Percentiles rank a stretch among this genome's conserved stretches.
phyloP scores from a whole-genome alignment of 2,797 vertebrate species.

The Gouania willdenowi region DNA sequence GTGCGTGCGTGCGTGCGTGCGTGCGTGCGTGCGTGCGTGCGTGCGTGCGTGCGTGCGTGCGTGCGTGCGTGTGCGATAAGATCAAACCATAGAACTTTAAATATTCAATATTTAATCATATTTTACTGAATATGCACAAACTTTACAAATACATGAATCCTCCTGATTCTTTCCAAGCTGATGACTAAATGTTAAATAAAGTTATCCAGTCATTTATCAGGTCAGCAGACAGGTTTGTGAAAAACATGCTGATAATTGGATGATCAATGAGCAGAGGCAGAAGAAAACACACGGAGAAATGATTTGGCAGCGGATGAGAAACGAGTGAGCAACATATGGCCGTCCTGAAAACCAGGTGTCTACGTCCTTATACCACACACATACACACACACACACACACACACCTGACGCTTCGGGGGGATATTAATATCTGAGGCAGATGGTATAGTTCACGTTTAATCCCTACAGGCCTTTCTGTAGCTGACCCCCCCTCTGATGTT shows the following conservation, averaged over 20 bases:
- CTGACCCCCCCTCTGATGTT: conserved; percentile 47
- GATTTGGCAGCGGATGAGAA: neutral
- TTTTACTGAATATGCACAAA: too few relatives aligned
- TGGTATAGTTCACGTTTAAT: conserved; percentile 55
- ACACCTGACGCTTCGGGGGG: conserved; percentile 47
- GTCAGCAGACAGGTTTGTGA: too few relatives aligned
- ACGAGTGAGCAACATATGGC: conserved; percentile 47
- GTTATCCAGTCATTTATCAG: too few relatives aligned
- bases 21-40: too few relatives aligned
- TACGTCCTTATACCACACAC: conserved; percentile 19
- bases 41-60: too few relatives aligned
- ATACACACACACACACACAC: conserved; percentile 13
- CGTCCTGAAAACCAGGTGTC: conserved; percentile 50
- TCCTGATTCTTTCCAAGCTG: too few relatives aligned
- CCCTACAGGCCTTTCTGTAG: conserved; percentile 37
- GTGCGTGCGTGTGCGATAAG: too few relatives aligned
- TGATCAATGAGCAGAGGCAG: neutral
- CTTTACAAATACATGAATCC: too few relatives aligned
- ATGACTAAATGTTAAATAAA: too few relatives aligned
- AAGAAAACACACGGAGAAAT: neutral
- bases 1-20: too few relatives aligned
- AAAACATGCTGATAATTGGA: conserved; percentile 1
- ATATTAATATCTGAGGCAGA: conserved; percentile 61
- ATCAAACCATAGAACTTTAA: too few relatives aligned
- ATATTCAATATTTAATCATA: too few relatives aligned